Percentiles rank a stretch among this genome's conserved stretches.
Evolutionary conservation across 2,888 invertebrate species (phyloP).

Genomic region (Drosophila siamana): DNA sequence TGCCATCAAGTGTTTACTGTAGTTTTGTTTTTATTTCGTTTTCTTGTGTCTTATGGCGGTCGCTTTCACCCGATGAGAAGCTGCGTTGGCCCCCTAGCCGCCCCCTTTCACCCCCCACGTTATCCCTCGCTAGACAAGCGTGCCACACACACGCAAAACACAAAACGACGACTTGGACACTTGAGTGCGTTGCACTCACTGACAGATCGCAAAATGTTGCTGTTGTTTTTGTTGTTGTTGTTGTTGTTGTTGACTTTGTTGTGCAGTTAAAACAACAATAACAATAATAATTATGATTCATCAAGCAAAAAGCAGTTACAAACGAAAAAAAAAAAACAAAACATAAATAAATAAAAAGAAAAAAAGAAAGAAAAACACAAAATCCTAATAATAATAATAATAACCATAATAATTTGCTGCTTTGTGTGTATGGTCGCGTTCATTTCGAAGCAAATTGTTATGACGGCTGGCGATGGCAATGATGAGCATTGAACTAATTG

Average conservation of each 20-base stretch:
- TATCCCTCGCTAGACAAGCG: conserved; percentile 71
- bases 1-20: conserved; percentile 47
- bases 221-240: too few relatives aligned
- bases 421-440: conserved; percentile 12
- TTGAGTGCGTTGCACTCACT: conserved; percentile 67
- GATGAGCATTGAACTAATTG: conserved; percentile 79
- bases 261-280: conserved; percentile 48
- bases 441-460: conserved; percentile 64
- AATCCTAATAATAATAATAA: conserved; percentile 36
- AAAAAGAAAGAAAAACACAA: conserved; percentile 28
- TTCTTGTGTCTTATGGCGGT: conserved; percentile 40
- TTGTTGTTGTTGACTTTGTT: conserved; percentile 24
- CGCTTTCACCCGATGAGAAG: conserved; percentile 64
- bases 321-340: conserved; percentile 11
- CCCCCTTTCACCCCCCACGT: conserved; percentile 26
- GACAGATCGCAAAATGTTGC: conserved; percentile 23
- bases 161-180: conserved; percentile 18
- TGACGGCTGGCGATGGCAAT: conserved; percentile 47
- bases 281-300: conserved; percentile 41
- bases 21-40: conserved; percentile 8
- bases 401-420: conserved; percentile 31
- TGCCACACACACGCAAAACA: conserved; percentile 54
- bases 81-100: conserved; percentile 7
- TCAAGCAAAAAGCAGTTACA: conserved; percentile 13
- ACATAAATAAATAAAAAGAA: conserved; percentile 24